These are phyloP conservation scores for Lysandra coridon DNA, from an alignment of 2,888 invertebrate genomes.

Conservation along the genomic window DNA sequence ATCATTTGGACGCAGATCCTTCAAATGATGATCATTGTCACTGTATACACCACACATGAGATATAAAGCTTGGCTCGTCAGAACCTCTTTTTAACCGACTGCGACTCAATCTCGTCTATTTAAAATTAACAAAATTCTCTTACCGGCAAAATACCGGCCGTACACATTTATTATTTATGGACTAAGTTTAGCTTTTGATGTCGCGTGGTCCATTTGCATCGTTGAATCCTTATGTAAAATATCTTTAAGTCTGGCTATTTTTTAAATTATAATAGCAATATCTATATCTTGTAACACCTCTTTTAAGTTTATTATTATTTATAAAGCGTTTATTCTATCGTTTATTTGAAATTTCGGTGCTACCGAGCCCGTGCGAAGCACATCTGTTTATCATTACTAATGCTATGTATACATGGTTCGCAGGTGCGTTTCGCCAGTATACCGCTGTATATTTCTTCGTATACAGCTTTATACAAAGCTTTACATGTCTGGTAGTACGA, in stretches of 20 bases:
- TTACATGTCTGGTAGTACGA: background rate
- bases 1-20: background rate
- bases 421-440: background rate
- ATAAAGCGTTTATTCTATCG: background rate
- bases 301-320: background rate
- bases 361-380: background rate
- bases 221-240: too few species aligned
- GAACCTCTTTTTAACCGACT: background rate
- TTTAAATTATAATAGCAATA: too few species aligned
- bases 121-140: background rate
- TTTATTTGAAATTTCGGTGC: background rate
- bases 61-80: background rate
- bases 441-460: slow-evolving; percentile 1
- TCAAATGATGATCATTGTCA: background rate
- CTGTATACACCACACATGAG: background rate
- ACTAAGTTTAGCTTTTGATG: too few species aligned
- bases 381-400: background rate
- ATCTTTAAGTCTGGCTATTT: too few species aligned
- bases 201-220: too few species aligned
- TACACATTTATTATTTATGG: too few species aligned
- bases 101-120: background rate
- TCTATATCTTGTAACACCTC: background rate
- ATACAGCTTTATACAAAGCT: slow-evolving; percentile 2
- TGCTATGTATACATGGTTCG: background rate
- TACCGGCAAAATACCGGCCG: background rate